Percentiles rank a stretch among this genome's conserved stretches.
Evolutionary conservation across 2,113 vertebrate genomes (phyloP).

Genomic region (Origma solitaria): DNA sequence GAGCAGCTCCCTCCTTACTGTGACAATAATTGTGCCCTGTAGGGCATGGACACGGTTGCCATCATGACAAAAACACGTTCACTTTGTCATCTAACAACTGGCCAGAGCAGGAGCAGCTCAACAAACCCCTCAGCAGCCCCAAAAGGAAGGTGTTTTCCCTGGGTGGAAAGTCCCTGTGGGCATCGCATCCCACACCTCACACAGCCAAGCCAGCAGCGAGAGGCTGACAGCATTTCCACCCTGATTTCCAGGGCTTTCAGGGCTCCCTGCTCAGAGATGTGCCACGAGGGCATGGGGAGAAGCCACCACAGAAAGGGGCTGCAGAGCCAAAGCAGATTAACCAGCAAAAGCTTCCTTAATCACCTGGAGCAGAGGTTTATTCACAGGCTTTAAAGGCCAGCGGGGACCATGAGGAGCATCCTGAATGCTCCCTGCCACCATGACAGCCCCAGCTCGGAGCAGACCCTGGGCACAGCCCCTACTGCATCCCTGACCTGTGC

Average conservation of each 20-base stretch:
- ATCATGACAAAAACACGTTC: rapidly evolving
- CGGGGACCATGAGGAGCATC: background rate
- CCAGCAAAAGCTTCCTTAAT: slow-evolving; percentile 10
- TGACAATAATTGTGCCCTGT: background rate
- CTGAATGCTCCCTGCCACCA: rapidly evolving
- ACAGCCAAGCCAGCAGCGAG: rapidly evolving
- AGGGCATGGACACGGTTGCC: rapidly evolving
- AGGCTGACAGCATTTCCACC: background rate
- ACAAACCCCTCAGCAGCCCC: background rate
- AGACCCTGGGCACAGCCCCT: rapidly evolving
- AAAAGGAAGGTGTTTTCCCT: background rate
- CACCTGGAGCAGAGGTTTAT: slow-evolving; percentile 8
- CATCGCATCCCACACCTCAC: rapidly evolving
- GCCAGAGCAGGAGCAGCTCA: background rate
- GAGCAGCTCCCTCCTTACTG: background rate
- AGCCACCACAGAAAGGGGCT: background rate
- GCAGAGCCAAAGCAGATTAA: slow-evolving; percentile 1
- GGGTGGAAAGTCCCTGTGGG: background rate
- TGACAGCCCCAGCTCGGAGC: rapidly evolving
- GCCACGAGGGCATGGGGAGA: background rate
- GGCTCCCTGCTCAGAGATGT: background rate
- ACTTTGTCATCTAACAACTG: rapidly evolving
- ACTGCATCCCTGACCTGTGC: background rate
- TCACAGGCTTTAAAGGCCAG: background rate
- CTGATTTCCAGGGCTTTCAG: rapidly evolving